phyloP scores from a whole-genome alignment of 2,888 invertebrate genomes.

The Macrophya annulata region DNA sequence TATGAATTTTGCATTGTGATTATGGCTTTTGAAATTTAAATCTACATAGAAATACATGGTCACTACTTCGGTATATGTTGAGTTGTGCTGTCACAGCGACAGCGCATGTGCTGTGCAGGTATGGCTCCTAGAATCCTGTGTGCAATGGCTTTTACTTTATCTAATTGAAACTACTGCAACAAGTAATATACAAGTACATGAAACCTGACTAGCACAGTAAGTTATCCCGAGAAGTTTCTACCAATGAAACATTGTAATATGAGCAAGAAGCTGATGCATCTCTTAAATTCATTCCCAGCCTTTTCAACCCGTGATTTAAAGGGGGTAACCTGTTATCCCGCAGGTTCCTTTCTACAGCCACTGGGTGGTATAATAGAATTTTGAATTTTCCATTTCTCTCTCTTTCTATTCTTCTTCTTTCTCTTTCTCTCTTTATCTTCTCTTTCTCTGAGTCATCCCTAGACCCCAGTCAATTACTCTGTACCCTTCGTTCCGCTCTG shows the following conservation, averaged over 20 bases:
- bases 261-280: conserved; percentile 6
- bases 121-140: background rate
- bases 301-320: background rate
- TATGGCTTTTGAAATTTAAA: background rate
- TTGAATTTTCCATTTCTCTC: background rate
- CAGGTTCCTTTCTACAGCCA: background rate
- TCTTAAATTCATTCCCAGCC: background rate
- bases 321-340: background rate
- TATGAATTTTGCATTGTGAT: no score
- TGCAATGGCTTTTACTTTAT: background rate
- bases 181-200: background rate
- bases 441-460: conserved; percentile 4
- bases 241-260: background rate
- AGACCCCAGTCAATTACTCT: conserved; percentile 21
- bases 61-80: background rate
- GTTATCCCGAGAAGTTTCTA: background rate
- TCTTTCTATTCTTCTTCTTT: background rate
- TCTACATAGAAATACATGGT: background rate
- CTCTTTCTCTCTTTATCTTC: background rate
- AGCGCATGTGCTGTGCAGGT: background rate
- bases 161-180: background rate
- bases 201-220: background rate
- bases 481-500: background rate
- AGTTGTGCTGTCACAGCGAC: background rate
- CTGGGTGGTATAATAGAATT: conserved; percentile 8